Percentiles rank a stretch among this genome's conserved stretches.
Conservation (phyloP, 37 sponge, comb jelly and placozoan genomes). For the Ianthella basta region DNA sequence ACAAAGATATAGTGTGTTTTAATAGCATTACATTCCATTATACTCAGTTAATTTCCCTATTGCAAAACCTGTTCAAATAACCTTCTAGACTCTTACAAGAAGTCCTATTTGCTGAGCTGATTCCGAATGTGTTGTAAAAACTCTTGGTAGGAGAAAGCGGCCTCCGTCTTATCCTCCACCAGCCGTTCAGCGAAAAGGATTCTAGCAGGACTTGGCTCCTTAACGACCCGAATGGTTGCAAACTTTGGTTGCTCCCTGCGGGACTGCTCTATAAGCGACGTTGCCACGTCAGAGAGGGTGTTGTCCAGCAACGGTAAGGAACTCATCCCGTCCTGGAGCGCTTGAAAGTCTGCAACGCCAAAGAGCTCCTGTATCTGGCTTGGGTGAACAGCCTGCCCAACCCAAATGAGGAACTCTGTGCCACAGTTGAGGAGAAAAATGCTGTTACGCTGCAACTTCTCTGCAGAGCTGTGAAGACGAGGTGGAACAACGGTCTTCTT, state of each 20-base stretch:
- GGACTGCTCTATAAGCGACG: constrained; percentile 52
- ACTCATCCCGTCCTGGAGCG: constrained; percentile 66
- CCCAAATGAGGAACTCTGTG: constrained; percentile 72
- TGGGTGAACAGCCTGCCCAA: constrained; percentile 62
- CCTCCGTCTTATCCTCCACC: constrained; percentile 93
- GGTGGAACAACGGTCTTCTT: constrained; percentile 52
- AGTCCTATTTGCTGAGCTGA: constrained; percentile 58
- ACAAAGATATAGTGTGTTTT: no score
- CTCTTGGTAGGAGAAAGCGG: constrained; percentile 91
- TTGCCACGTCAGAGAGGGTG: constrained; percentile 40
- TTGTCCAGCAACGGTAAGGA: constrained; percentile 63
- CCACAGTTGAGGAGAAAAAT: constrained; percentile 92
- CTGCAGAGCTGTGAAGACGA: constrained; percentile 76
- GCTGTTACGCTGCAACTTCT: constrained; percentile 81
- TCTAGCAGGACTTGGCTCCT: constrained; percentile 81
- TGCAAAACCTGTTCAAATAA: background rate
- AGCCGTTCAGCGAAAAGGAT: constrained; percentile 74
- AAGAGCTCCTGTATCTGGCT: constrained; percentile 66
- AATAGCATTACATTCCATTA: no score
- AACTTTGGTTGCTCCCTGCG: constrained; percentile 46
- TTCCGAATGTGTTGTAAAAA: constrained; percentile 62
- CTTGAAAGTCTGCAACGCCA: constrained; percentile 61
- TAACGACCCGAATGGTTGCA: constrained; percentile 69
- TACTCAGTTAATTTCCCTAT: no score
- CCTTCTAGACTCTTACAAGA: background rate